Percentiles rank a stretch among this genome's conserved stretches.
Conservation (phyloP, 2,113 vertebrate genomes). For the Colistium nudipinnis region DNA sequence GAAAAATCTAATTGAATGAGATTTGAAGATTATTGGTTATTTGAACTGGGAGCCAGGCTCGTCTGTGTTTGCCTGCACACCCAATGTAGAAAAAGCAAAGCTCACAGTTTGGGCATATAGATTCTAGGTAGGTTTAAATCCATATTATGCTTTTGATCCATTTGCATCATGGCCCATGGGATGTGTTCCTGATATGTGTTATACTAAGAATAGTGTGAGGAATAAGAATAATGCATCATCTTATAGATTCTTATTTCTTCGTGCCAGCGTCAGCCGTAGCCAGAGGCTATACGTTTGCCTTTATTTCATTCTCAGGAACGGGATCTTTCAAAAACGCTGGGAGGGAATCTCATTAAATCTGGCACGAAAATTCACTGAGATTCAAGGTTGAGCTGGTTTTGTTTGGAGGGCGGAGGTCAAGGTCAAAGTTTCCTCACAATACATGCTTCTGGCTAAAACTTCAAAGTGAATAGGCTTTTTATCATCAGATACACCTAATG, state of each 20-base stretch:
- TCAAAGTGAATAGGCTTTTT: too few relatives aligned
- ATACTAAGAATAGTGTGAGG: conserved; percentile 19
- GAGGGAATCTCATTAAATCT: not conserved
- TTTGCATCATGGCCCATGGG: conserved; percentile 37
- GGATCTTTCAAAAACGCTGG: too few relatives aligned
- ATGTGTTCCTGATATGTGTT: conserved; percentile 30
- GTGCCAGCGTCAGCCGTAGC: not conserved
- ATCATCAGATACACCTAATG: too few relatives aligned
- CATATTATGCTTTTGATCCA: conserved; percentile 31
- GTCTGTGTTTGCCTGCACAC: conserved; percentile 9
- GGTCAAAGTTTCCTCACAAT: not conserved
- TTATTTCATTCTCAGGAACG: not conserved
- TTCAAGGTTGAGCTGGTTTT: too few relatives aligned
- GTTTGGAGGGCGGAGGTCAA: not conserved
- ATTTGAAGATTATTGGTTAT: conserved; percentile 45
- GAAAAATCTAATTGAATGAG: conserved; percentile 36
- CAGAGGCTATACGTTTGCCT: not conserved
- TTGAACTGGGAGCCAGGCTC: conserved; percentile 30
- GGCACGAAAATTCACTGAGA: not conserved
- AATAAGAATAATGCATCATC: conserved; percentile 9
- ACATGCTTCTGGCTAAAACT: too few relatives aligned
- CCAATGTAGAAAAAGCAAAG: not conserved
- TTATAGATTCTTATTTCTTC: not conserved
- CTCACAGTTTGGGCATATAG: not conserved
- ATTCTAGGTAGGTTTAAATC: conserved; percentile 19